Conservation (phyloP, 2,113 vertebrate genomes). For the Garra rufa region DNA sequence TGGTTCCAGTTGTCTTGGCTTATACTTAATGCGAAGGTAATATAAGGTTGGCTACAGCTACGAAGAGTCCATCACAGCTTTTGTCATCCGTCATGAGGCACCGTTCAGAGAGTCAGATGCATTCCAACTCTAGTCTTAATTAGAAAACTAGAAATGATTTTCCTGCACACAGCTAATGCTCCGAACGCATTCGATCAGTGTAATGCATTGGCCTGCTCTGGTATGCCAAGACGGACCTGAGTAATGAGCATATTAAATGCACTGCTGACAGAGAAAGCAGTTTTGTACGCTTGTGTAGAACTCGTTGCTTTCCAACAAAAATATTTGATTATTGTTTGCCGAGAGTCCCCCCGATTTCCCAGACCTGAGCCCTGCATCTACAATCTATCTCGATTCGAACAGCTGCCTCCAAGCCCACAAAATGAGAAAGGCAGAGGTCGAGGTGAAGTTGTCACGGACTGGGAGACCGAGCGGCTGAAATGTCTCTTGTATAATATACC, state of each 20-base stretch:
- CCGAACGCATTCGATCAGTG: constrained; percentile 51
- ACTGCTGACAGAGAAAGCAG: constrained; percentile 69
- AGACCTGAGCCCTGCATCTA: constrained; percentile 60
- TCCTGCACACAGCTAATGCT: constrained; percentile 51
- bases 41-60: constrained; percentile 42
- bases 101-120: constrained; percentile 45
- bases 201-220: constrained; percentile 61
- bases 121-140: constrained; percentile 65
- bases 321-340: constrained; percentile 75
- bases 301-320: constrained; percentile 69
- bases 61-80: constrained; percentile 51
- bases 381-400: constrained; percentile 58
- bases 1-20: constrained; percentile 51
- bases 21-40: constrained; percentile 51
- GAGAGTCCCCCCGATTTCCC: constrained; percentile 62
- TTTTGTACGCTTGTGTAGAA: constrained; percentile 61
- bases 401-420: constrained; percentile 50
- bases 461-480: not conserved
- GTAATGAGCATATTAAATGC: constrained; percentile 72
- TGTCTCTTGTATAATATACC: not conserved
- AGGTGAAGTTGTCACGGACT: constrained; percentile 19
- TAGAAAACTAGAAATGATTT: constrained; percentile 67
- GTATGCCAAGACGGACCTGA: constrained; percentile 66
- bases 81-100: constrained; percentile 47
- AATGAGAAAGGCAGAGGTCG: constrained; percentile 30